Conservation (phyloP, 2,113 vertebrate genomes). For the Tupaia tana region DNA sequence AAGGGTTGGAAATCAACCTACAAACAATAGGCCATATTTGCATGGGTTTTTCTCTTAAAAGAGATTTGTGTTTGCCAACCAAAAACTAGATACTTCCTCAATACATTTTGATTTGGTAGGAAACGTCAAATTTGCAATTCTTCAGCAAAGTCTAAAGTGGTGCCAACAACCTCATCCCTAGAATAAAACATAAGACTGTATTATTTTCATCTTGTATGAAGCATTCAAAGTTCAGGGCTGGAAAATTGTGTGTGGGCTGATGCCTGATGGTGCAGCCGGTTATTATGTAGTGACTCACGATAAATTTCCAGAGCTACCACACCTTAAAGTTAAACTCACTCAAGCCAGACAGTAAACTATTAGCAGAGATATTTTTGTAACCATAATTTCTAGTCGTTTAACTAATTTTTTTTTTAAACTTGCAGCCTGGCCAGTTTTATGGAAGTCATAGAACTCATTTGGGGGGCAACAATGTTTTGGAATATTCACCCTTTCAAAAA, state of each 20-base stretch:
- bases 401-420: slow-evolving; percentile 67
- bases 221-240: slow-evolving; percentile 86
- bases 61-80: slow-evolving; percentile 22
- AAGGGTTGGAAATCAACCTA: slow-evolving; percentile 51
- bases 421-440: slow-evolving; percentile 46
- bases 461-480: slow-evolving; percentile 46
- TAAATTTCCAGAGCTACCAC: slow-evolving; percentile 88
- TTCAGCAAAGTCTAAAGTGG: slow-evolving; percentile 57
- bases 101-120: slow-evolving; percentile 42
- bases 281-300: slow-evolving; percentile 88
- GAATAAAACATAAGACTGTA: slow-evolving; percentile 79
- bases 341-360: slow-evolving; percentile 85
- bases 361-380: slow-evolving; percentile 78
- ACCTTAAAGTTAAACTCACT: slow-evolving; percentile 87
- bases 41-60: slow-evolving; percentile 33
- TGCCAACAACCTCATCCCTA: slow-evolving; percentile 69
- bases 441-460: slow-evolving; percentile 50
- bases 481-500: slow-evolving; percentile 69
- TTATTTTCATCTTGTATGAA: slow-evolving; percentile 87
- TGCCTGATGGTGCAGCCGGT: slow-evolving; percentile 85
- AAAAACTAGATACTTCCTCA: slow-evolving; percentile 48
- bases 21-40: neutral
- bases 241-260: slow-evolving; percentile 88
- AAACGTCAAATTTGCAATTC: slow-evolving; percentile 69
- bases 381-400: slow-evolving; percentile 73